Evolutionary conservation across 2,888 invertebrate genomes (phyloP).

Genomic region (Polylopha cassiicola): DNA sequence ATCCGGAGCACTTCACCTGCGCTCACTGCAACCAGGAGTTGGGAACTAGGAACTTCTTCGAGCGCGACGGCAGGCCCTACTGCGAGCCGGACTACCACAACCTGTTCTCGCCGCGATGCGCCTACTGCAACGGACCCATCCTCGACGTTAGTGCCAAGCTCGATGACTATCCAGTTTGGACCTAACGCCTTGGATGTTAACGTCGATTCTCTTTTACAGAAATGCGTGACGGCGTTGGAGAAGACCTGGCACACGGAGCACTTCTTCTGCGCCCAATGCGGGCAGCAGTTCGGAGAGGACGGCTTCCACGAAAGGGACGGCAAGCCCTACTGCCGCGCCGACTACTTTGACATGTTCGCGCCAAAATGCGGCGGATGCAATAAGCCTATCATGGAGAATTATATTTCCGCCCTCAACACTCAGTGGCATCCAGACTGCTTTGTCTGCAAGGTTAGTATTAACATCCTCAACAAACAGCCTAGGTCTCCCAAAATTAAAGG

Average conservation of each 20-base stretch:
- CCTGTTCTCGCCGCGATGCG: constrained; percentile 98
- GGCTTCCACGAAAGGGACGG: constrained; percentile 98
- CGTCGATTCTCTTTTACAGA: constrained; percentile 78
- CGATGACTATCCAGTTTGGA: background rate
- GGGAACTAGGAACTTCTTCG: constrained; percentile 99
- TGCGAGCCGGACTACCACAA: constrained; percentile 99
- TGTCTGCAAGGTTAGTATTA: constrained; percentile 94
- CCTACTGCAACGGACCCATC: constrained; percentile 99
- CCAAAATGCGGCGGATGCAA: constrained; percentile 98
- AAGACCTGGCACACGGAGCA: constrained; percentile 99
- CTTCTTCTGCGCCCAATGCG: constrained; percentile 98
- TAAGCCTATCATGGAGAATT: constrained; percentile 97
- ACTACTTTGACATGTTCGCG: constrained; percentile 98
- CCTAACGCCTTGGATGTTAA: constrained; percentile 11
- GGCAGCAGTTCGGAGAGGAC: constrained; percentile 97
- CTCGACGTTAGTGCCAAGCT: constrained; percentile 88
- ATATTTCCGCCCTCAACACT: constrained; percentile 96
- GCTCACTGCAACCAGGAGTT: constrained; percentile 97
- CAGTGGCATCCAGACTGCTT: constrained; percentile 99
- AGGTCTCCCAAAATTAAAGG: constrained; percentile 10
- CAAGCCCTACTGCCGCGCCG: constrained; percentile 96
- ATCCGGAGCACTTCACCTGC: constrained; percentile 99
- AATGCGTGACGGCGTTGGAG: constrained; percentile 98
- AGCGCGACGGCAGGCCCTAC: constrained; percentile 96
- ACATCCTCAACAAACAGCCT: constrained; percentile 7